Percentiles rank a stretch among this genome's conserved stretches.
These are phyloP conservation scores for Cinara cedri DNA, from an alignment of 2,888 invertebrate genomes.

Conservation along the genomic window DNA sequence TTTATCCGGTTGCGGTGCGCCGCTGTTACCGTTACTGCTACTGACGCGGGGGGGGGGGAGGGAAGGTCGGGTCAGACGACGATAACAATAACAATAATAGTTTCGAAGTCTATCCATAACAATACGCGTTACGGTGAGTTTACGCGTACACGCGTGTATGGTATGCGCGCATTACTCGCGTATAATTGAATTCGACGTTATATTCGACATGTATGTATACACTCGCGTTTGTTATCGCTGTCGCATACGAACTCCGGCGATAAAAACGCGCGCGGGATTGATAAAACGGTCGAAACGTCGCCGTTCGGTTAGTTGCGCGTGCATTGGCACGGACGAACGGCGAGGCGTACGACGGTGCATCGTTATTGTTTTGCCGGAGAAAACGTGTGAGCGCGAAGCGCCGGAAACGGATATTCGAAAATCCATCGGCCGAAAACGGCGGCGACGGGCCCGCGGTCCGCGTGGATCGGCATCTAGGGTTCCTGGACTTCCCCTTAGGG, in stretches of 20 bases:
- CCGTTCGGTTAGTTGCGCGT: no score
- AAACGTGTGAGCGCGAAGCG: no score
- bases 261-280: conserved; percentile 29
- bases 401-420: not conserved
- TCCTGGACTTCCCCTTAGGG: no score
- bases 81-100: conserved; percentile 42
- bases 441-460: no score
- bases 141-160: not conserved
- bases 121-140: no score
- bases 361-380: not conserved
- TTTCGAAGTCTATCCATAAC: conserved; percentile 14
- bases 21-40: conserved; percentile 29
- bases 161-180: not conserved
- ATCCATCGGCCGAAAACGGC: no score
- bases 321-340: no score
- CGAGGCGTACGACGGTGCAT: not conserved
- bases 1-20: conserved; percentile 27
- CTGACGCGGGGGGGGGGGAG: no score
- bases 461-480: no score
- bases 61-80: no score
- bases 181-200: conserved; percentile 41
- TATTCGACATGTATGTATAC: not conserved
- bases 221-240: conserved; percentile 3
- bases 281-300: not conserved
- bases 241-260: conserved; percentile 1